Percentiles rank a stretch among this genome's conserved stretches.
phyloP scores from a whole-genome alignment of 1,140 invertebrate genomes.

The Euschistus heros region DNA sequence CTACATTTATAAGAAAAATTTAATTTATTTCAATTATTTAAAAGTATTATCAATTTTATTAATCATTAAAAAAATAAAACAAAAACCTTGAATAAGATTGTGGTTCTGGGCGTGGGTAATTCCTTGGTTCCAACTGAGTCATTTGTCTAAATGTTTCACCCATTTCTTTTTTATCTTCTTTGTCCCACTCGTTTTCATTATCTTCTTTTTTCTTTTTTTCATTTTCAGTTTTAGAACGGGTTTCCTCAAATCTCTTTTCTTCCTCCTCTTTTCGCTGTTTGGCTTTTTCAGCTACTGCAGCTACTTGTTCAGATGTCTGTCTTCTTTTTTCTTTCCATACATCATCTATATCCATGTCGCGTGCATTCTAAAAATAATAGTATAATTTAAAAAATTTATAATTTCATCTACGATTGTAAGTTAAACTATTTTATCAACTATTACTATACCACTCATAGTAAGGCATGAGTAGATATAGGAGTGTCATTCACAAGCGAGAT shows the following conservation, averaged over 20 bases:
- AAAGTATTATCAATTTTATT: no score
- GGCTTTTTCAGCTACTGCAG: conserved; percentile 59
- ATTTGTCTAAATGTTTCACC: conserved; percentile 27
- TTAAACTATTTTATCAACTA: not conserved
- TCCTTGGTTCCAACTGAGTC: conserved; percentile 24
- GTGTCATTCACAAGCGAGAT: no score
- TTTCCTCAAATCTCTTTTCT: conserved; percentile 59
- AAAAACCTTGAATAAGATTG: not conserved
- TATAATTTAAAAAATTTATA: conserved; percentile 1
- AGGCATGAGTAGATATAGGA: no score
- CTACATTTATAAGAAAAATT: no score
- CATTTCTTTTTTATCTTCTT: conserved; percentile 29
- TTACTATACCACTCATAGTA: no score
- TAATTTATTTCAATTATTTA: no score
- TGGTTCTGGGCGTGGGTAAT: not conserved
- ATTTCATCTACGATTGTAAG: no score
- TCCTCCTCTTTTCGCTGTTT: conserved; percentile 68
- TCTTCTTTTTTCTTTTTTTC: conserved; percentile 20
- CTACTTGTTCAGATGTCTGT: conserved; percentile 55
- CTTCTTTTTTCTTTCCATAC: conserved; percentile 56
- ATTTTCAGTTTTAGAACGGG: conserved; percentile 34
- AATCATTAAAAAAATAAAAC: not conserved
- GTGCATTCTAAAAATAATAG: conserved; percentile 18
- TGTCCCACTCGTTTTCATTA: conserved; percentile 26
- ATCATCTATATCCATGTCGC: conserved; percentile 53